These are phyloP conservation scores for Neodiprion lecontei DNA, from an alignment of 1,140 invertebrate genomes.

Conservation along the genomic window DNA sequence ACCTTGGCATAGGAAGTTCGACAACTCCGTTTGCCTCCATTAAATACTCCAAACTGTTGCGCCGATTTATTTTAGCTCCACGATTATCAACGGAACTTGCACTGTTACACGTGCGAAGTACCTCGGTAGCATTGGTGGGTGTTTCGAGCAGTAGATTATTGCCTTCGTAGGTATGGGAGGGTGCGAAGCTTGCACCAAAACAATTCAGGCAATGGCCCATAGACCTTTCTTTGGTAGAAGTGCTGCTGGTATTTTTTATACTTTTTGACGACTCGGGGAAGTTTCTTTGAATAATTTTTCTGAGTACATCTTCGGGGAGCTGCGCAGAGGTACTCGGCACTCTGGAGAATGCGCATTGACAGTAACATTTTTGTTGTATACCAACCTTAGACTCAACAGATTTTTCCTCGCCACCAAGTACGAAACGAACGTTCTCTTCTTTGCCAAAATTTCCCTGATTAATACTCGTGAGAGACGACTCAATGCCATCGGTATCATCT, in stretches of 20 bases:
- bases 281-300: constrained; percentile 54
- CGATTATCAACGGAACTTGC: constrained; percentile 5
- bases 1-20: constrained; percentile 69
- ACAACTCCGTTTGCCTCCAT: constrained; percentile 62
- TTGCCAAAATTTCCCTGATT: constrained; percentile 20
- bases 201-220: constrained; percentile 45
- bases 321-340: constrained; percentile 52
- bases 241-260: constrained; percentile 34
- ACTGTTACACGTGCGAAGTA: constrained; percentile 44
- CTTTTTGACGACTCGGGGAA: constrained; percentile 55
- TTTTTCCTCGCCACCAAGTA: constrained; percentile 77
- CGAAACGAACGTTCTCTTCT: constrained; percentile 70
- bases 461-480: constrained; percentile 24
- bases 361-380: constrained; percentile 33
- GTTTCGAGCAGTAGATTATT: constrained; percentile 49
- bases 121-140: constrained; percentile 54
- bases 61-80: constrained; percentile 33
- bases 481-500: constrained; percentile 32
- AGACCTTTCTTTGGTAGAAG: constrained; percentile 27
- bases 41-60: constrained; percentile 49
- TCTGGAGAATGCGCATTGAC: constrained; percentile 47
- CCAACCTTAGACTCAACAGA: constrained; percentile 57
- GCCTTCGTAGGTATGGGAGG: constrained; percentile 36
- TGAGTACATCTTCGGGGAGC: constrained; percentile 46
- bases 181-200: constrained; percentile 31